These are phyloP conservation scores for Ichneumoninae sp. DNA, from an alignment of 2,888 invertebrate genomes.

Conservation along the genomic window DNA sequence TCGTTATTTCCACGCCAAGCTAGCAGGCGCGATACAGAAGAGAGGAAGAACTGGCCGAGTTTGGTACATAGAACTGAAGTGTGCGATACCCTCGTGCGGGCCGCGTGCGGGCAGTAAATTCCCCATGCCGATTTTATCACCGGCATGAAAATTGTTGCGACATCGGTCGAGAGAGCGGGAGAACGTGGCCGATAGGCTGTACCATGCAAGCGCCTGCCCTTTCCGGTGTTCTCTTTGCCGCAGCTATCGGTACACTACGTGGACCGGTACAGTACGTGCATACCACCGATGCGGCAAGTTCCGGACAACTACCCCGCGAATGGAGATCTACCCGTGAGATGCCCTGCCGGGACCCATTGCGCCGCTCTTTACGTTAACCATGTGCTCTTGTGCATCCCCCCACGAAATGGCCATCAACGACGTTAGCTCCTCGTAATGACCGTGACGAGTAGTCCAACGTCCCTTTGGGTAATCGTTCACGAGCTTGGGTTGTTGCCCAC, in stretches of 20 bases:
- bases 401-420: conserved; percentile 44
- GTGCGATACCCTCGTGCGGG: conserved; percentile 37
- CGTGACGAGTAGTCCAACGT: conserved; percentile 31
- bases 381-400: conserved; percentile 3
- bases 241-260: not conserved
- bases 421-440: conserved; percentile 49
- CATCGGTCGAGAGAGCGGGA: conserved; percentile 35
- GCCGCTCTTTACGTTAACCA: not conserved
- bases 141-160: conserved; percentile 62
- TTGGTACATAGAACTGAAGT: conserved; percentile 7
- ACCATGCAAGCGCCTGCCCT: not conserved
- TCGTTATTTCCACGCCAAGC: conserved; percentile 54
- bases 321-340: not conserved
- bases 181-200: conserved; percentile 11
- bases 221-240: conserved; percentile 12
- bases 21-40: conserved; percentile 12
- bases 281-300: not conserved
- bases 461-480: conserved; percentile 29
- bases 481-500: conserved; percentile 4
- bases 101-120: conserved; percentile 56
- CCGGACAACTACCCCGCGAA: not conserved
- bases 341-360: not conserved
- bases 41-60: conserved; percentile 20
- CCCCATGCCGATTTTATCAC: conserved; percentile 59
- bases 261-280: not conserved